Evolutionary conservation across 92 coral and sea anemone species (phyloP).

Genomic region (Parazoanthus darwini): DNA sequence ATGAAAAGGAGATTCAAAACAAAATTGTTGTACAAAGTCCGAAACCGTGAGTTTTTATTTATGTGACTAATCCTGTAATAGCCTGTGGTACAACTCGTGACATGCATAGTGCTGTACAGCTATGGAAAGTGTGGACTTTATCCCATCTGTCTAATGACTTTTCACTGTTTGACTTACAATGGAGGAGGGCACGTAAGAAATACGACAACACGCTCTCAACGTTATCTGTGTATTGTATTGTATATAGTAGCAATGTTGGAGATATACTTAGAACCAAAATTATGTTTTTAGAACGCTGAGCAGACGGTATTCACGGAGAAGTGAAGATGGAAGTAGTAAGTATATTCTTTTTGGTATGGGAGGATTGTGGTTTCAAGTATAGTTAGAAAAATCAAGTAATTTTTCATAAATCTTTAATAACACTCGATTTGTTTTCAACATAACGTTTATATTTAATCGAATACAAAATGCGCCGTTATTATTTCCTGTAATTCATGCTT

Average conservation of each 20-base stretch:
- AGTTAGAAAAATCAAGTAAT: not conserved
- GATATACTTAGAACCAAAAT: not conserved
- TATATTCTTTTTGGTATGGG: not conserved
- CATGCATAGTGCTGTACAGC: not conserved
- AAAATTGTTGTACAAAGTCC: not conserved
- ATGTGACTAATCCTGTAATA: not conserved
- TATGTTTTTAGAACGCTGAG: conserved; percentile 65
- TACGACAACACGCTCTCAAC: not conserved
- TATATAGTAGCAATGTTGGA: not conserved
- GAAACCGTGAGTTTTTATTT: not conserved
- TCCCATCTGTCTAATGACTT: not conserved
- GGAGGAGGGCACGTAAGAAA: conserved; percentile 21
- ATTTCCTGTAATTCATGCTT: not conserved
- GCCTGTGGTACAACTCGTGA: not conserved
- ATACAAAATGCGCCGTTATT: too few relatives aligned
- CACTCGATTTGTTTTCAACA: not conserved
- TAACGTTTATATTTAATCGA: too few relatives aligned
- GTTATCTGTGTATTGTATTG: not conserved
- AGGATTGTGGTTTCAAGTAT: not conserved
- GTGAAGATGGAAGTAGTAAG: conserved; percentile 78
- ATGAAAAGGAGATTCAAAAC: not conserved
- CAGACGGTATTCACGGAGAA: conserved; percentile 86
- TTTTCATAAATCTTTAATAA: not conserved
- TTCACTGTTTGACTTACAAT: not conserved
- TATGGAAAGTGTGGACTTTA: not conserved